Evolutionary conservation across 2,113 vertebrate species (phyloP), one percentile per base, ranked within the genome.

Genomic region (Leptobrachium ailaonicum): DNA sequence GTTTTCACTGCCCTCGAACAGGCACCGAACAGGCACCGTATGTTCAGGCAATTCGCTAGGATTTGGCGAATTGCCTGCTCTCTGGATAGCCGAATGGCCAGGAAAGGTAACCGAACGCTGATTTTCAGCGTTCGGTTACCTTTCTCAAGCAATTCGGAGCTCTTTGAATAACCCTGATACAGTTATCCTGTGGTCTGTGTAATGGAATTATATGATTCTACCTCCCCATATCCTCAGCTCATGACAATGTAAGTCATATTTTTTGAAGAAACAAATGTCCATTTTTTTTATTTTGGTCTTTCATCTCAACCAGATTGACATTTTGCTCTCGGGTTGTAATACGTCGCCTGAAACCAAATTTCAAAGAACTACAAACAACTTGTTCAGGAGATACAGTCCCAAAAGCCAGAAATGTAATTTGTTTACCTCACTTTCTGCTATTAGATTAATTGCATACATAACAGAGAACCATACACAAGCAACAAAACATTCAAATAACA

Each of bases 401-500:
- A 0, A 54, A 50, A 83, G 75, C 78, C 81, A 10, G 42, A 11
- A 68, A 82, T 50, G 2, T 32, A 80, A 84, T 68, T 62, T 71
- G 70, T 72, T 73, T 60, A 44, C 32, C 75, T 56, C 53, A 80
- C 68, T 41, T 45, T 43, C 14, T 66, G 32, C 66, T 45, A 44
- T 66, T 53, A 50, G 20, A 79, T 56, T 62, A 74, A 20, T 7
- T 1, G 58, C n/a, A 20, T 47, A 42, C 41, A 58, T 3, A 47
- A 68, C 66, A 12, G 10, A 11, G 47, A 73, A 77, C 72, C 71
- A 63, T 0, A 0, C 41, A 75, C 7, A 63, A 75, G 41, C 54
- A 73, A 13, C 53, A 54, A 73, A 75, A 66, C 64, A 75, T 75
- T 75, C 47, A 75, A 75, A 75, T 75, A 64, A 58, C 58, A 50